Conservation (phyloP, 1,140 invertebrate species). For the Dendroctonus ponderosae region DNA sequence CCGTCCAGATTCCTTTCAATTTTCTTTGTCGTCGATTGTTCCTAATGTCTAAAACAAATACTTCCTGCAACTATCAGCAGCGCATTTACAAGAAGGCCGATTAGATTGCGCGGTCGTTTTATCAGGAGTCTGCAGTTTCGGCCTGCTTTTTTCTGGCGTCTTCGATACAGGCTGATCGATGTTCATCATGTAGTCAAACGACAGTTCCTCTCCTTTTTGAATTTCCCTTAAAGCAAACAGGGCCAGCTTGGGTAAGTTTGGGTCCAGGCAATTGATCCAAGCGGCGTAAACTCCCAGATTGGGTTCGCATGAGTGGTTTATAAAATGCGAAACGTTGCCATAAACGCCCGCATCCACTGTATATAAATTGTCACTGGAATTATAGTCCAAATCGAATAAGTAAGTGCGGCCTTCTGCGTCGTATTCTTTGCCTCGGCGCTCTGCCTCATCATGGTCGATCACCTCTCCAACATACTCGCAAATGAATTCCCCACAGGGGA, state of each 20-base stretch:
- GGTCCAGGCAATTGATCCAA: slow-evolving; percentile 88
- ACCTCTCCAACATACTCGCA: slow-evolving; percentile 93
- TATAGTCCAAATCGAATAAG: slow-evolving; percentile 93
- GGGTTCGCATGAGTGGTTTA: slow-evolving; percentile 95
- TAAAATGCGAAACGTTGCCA: slow-evolving; percentile 92
- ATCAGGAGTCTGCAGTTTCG: slow-evolving; percentile 40
- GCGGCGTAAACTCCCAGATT: slow-evolving; percentile 89
- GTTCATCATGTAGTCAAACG: slow-evolving; percentile 82
- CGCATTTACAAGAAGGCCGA: slow-evolving; percentile 62
- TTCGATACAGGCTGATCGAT: slow-evolving; percentile 33
- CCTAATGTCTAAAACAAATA: slow-evolving; percentile 61
- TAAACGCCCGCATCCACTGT: slow-evolving; percentile 84
- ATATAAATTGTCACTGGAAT: slow-evolving; percentile 75
- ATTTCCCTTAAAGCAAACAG: slow-evolving; percentile 84
- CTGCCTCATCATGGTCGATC: slow-evolving; percentile 87
- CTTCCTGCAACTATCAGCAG: slow-evolving; percentile 62
- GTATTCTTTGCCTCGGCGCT: slow-evolving; percentile 75
- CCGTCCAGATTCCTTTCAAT: too few species aligned
- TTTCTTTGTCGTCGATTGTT: too few species aligned
- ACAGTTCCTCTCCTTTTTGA: slow-evolving; percentile 80
- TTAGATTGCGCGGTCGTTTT: slow-evolving; percentile 29
- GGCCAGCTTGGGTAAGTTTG: slow-evolving; percentile 81
- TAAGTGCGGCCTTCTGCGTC: slow-evolving; percentile 85
- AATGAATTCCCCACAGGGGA: slow-evolving; percentile 81
- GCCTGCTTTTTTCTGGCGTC: slow-evolving; percentile 39